Percentiles rank a stretch among this genome's conserved stretches.
These are phyloP conservation scores for Helogale parvula DNA, from an alignment of 2,113 vertebrate species.

Conservation along the genomic window DNA sequence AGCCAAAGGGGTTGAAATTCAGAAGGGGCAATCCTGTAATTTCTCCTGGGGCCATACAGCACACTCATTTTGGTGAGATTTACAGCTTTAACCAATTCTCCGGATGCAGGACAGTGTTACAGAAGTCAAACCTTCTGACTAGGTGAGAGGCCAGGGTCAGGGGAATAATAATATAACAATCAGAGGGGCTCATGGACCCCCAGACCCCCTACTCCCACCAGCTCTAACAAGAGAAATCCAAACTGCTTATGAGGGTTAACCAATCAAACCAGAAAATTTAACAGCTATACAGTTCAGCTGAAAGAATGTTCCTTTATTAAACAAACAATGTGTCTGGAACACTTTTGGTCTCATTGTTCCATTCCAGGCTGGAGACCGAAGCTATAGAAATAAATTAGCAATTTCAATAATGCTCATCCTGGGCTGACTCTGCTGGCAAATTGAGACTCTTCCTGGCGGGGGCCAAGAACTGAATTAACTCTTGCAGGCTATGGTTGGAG, in stretches of 20 bases:
- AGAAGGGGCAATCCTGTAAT: constrained; percentile 65
- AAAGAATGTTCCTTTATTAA: constrained; percentile 63
- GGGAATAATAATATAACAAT: constrained; percentile 37
- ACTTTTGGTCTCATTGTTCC: constrained; percentile 15
- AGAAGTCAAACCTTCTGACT: constrained; percentile 64
- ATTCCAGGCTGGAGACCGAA: constrained; percentile 58
- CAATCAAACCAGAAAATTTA: constrained; percentile 67
- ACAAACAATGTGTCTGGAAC: constrained; percentile 51
- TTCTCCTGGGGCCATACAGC: constrained; percentile 54
- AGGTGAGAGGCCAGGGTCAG: constrained; percentile 51
- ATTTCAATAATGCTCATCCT: constrained; percentile 61
- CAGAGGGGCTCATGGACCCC: not conserved
- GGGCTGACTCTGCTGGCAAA: constrained; percentile 10
- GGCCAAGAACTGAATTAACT: constrained; percentile 38
- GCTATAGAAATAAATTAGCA: constrained; percentile 65
- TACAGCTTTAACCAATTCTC: constrained; percentile 67
- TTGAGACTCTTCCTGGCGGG: not conserved
- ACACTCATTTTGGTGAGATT: constrained; percentile 67
- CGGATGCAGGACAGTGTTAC: constrained; percentile 12
- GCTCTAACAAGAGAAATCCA: not conserved
- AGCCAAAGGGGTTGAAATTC: constrained; percentile 76
- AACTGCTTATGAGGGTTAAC: not conserved
- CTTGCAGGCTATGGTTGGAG: not conserved
- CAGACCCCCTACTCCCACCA: not conserved
- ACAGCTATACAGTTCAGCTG: constrained; percentile 3